A percentile compares a stretch with the other conserved stretches of the same genome.
Evolutionary conservation across 1,140 invertebrate genomes (phyloP).

Genomic region (Piezodorus guildinii): DNA sequence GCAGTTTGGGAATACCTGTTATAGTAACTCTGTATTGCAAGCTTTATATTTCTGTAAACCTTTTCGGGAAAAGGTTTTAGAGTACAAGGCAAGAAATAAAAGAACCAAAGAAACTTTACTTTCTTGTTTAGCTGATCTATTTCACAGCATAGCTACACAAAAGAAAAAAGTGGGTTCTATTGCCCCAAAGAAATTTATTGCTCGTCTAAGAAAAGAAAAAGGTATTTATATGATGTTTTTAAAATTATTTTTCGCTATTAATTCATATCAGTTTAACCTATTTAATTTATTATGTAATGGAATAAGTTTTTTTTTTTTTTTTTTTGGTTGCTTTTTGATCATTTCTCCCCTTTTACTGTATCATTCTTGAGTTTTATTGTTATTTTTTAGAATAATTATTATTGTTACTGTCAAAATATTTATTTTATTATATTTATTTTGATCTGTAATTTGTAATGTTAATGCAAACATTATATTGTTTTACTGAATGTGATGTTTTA

Average conservation of each 20-base stretch:
- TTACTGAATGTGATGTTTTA: constrained; percentile 21
- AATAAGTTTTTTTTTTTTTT: background rate
- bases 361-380: too few relatives aligned
- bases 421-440: background rate
- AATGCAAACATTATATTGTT: background rate
- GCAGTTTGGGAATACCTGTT: constrained; percentile 99
- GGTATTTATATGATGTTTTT: constrained; percentile 41
- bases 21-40: constrained; percentile 98
- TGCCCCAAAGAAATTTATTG: constrained; percentile 99
- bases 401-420: too few relatives aligned
- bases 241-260: too few relatives aligned
- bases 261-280: too few relatives aligned
- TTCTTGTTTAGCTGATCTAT: constrained; percentile 94
- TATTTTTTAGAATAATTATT: too few relatives aligned
- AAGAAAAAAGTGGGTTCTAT: constrained; percentile 99
- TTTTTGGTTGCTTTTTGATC: too few relatives aligned
- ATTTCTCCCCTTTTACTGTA: too few relatives aligned
- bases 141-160: constrained; percentile 97
- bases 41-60: constrained; percentile 98
- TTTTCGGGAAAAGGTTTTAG: constrained; percentile 95
- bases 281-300: background rate
- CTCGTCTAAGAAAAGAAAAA: constrained; percentile 95
- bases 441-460: background rate
- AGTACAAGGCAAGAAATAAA: constrained; percentile 97
- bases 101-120: constrained; percentile 94